phyloP scores from a whole-genome alignment of 2,888 invertebrate genomes.

The Kryphioiulus occultus region DNA sequence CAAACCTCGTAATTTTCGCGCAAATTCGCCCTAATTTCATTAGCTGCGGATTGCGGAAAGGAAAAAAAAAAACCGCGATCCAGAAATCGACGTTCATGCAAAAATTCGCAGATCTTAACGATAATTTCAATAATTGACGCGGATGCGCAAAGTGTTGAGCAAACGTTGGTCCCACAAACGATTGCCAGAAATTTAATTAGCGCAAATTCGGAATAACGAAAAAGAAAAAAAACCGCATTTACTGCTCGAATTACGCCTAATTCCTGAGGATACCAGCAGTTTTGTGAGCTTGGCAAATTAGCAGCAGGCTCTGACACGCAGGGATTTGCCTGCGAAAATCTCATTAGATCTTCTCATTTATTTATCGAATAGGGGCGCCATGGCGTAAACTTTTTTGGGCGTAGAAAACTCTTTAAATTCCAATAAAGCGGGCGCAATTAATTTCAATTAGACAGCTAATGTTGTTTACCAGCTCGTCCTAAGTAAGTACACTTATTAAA shows the following conservation, averaged over 20 bases:
- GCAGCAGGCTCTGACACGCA: background rate
- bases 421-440: background rate
- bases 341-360: background rate
- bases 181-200: slow-evolving; percentile 27
- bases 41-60: background rate
- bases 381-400: too few species aligned
- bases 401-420: background rate
- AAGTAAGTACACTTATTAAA: slow-evolving; percentile 39
- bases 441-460: slow-evolving; percentile 40
- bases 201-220: background rate
- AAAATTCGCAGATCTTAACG: background rate
- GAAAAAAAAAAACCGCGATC: background rate
- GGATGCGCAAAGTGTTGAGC: background rate
- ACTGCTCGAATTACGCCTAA: background rate
- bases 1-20: background rate
- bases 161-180: background rate
- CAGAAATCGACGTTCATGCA: background rate
- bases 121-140: slow-evolving; percentile 30
- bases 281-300: background rate
- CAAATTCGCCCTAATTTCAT: background rate
- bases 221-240: background rate
- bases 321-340: background rate
- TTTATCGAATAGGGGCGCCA: background rate
- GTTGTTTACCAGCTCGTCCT: slow-evolving; percentile 32
- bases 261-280: background rate